Percentiles rank a stretch among this genome's conserved stretches.
Conservation (phyloP, 2,888 invertebrate genomes). For the Stenurella melanura region DNA sequence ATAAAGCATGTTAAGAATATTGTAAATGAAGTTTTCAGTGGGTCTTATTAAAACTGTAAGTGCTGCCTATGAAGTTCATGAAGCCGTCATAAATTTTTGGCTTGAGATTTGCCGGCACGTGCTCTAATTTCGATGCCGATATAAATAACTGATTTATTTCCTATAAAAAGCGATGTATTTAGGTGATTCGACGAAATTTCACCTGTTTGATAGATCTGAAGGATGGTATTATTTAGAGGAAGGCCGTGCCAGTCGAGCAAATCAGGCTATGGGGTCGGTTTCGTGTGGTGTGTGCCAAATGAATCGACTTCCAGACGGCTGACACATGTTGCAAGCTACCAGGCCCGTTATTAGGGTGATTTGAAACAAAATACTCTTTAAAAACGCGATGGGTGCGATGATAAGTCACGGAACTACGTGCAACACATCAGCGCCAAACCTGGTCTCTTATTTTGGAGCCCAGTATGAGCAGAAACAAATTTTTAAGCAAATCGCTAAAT, state of each 20-base stretch:
- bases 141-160: slow-evolving; percentile 24
- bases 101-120: neutral
- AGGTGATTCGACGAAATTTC: slow-evolving; percentile 43
- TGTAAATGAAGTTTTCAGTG: too few species aligned
- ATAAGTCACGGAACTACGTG: too few species aligned
- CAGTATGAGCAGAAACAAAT: too few species aligned
- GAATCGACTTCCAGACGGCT: slow-evolving; percentile 38
- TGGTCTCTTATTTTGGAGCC: too few species aligned
- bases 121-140: slow-evolving; percentile 1
- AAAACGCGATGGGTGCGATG: neutral
- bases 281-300: slow-evolving; percentile 28
- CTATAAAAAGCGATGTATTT: slow-evolving; percentile 19
- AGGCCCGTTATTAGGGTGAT: neutral
- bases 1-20: too few species aligned
- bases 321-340: slow-evolving; percentile 58
- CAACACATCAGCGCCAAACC: too few species aligned
- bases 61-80: neutral
- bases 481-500: too few species aligned
- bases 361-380: neutral
- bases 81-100: neutral
- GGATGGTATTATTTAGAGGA: slow-evolving; percentile 52
- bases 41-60: too few species aligned
- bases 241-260: slow-evolving; percentile 46
- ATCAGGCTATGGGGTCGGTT: slow-evolving; percentile 5
- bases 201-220: slow-evolving; percentile 50